Evolutionary conservation across 2,888 invertebrate species (phyloP), one percentile per base, ranked within the genome.

Genomic region (Endotricha flammealis): DNA sequence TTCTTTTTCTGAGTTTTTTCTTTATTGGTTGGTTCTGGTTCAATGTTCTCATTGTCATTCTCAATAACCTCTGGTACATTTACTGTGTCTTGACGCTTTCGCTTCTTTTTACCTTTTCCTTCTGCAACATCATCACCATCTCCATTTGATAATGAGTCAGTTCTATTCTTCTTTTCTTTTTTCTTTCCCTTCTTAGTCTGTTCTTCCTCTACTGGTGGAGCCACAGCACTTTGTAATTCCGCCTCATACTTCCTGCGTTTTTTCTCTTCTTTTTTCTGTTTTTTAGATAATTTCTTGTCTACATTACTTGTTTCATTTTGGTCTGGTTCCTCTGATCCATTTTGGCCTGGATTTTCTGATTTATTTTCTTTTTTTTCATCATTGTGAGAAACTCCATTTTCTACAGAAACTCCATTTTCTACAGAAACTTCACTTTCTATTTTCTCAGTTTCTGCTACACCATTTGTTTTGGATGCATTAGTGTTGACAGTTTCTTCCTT

Each of bases 181-280:
- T 73, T 75, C 51, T 85, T 85, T 48, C 82, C 83, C 8, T 44
- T 57, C 42, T 68, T 53, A 36, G 44, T 48, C 44, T 70, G 54
- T 36, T 57, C 65, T 16, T 72, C 74, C 34, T 62, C 66, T 17
- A 55, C 52, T 2, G 56, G 64, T 16, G 58, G 55, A 29, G 51
- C 64, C 34, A 54, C 72, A 35, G 76, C 85, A 59, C 77, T 81
- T 37, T 79, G 71, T 25, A 85, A 42, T 50, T 82, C 82, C 6
- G 83, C 81, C 60, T 86, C 82, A 64, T 87, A 83, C 49, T 83
- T 85, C 50, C 73, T 68, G 12, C 75, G 70, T 53, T 83, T 86
- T 46, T 83, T 82, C 55, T 82, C 82, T 57, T 83, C 80, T 56
- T 86, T 83, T 14, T 65, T 64, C 59, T 88, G 75, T 62, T 87